phyloP scores from a whole-genome alignment of 2,797 vertebrate species.

The Sebastes dallii region DNA sequence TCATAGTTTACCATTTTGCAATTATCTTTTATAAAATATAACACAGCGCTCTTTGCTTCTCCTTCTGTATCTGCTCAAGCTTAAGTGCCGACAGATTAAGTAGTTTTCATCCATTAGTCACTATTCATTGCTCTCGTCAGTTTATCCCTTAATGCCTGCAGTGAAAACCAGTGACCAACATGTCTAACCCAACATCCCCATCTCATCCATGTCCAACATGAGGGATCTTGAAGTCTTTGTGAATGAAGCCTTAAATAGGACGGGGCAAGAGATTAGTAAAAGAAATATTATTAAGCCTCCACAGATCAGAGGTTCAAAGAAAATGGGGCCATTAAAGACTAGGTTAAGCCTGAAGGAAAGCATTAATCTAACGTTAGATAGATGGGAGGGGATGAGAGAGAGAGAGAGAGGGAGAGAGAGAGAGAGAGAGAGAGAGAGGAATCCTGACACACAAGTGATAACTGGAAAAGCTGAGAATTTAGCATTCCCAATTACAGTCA shows the following conservation, averaged over 20 bases:
- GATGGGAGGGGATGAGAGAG: constrained; percentile 15
- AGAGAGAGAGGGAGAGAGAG: not conserved
- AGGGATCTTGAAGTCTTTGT: constrained; percentile 54
- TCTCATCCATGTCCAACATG: constrained; percentile 26
- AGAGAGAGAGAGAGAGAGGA: constrained; percentile 19
- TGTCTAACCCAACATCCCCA: constrained; percentile 22
- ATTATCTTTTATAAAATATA: not conserved
- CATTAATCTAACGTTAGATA: constrained; percentile 64
- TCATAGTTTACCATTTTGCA: not conserved
- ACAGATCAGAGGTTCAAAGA: constrained; percentile 72
- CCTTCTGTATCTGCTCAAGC: not conserved
- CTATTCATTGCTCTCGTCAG: constrained; percentile 12
- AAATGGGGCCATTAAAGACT: constrained; percentile 73
- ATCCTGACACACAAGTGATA: constrained; percentile 46
- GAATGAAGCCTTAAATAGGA: constrained; percentile 60
- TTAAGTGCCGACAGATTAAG: constrained; percentile 52
- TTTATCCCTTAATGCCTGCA: constrained; percentile 55
- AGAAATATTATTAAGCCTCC: constrained; percentile 71
- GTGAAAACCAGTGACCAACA: constrained; percentile 44
- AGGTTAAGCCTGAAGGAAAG: constrained; percentile 75
- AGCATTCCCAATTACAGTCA: constrained; percentile 41
- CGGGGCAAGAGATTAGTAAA: constrained; percentile 63
- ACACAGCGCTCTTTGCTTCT: not conserved
- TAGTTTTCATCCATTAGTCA: constrained; percentile 34
- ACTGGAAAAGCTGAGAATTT: constrained; percentile 42